Evolutionary conservation across 2,113 vertebrate species (phyloP), one percentile per base, ranked within the genome.

Genomic region (Rana temporaria): DNA sequence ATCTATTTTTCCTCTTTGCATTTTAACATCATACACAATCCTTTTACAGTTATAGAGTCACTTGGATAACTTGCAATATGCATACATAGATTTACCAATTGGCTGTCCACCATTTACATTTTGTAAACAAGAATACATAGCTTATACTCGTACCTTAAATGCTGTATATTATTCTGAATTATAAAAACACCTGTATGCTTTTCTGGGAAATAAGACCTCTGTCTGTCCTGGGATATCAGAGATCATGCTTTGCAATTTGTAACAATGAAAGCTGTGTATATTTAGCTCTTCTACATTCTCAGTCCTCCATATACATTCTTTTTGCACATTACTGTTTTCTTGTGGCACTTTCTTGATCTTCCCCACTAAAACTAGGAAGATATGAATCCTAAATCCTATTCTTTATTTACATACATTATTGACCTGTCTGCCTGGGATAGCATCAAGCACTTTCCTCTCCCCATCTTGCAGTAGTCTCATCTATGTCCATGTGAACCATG

Each of bases 401-500:
- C 52, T 34, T 16, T 71, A 53, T 26, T 12, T 72, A 56, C 69
- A 56, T 56, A 53, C 16, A 56, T 52, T 71, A 26, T 55, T 55
- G 63, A 15, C 15, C 63, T 24, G 16, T 32, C 63, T 65, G 14
- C 17, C 63, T 65, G 14, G 12, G 4, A 34, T 16, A 65, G 26
- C 63, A 30, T 8, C 26, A 14, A 65, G 26, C 14, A 18, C 26
- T 65, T 16, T 42, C 42, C 6, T 65, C 24, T 63, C n/a, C 22
- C 3, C 14, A 32, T 12, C 70, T 24, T 32, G 18, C 81, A 11
- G 8, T 14, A 8, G 9, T 48, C 42, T 63, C 60, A 63, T 63
- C 60, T 62, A 83, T 7, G 0, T 92, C 86, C 95, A 0, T 89
- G 91, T 6, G 85, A 84, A 0, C 93, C 92, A 38, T 89, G 87